These are phyloP conservation scores for Eilema griseolum DNA, from an alignment of 2,888 invertebrate genomes.

Conservation along the genomic window DNA sequence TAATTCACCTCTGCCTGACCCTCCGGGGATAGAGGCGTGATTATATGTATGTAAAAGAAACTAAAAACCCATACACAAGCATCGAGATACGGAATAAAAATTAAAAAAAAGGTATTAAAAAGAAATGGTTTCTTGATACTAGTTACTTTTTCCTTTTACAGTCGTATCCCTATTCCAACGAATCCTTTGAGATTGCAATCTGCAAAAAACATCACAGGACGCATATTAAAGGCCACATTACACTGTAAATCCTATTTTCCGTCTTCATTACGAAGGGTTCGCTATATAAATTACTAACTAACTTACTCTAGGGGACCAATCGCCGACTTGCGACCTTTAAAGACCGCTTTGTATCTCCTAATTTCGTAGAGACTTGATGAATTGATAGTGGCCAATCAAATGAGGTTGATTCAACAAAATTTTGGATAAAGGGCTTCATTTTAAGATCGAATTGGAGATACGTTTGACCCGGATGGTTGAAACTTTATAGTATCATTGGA, in stretches of 20 bases:
- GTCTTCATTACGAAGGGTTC: neutral
- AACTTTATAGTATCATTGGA: neutral
- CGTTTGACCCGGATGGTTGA: neutral
- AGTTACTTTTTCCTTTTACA: neutral
- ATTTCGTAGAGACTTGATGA: neutral
- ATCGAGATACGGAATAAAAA: too few relatives aligned
- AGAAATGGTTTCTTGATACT: too few relatives aligned
- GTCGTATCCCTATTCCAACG: neutral
- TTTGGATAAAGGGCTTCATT: constrained; percentile 1
- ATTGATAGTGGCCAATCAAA: constrained; percentile 5
- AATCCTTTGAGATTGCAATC: neutral
- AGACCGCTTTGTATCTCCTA: constrained; percentile 2
- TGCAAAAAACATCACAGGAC: neutral
- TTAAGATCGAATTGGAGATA: neutral
- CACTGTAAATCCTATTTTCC: neutral
- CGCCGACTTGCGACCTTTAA: neutral
- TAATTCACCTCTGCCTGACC: too few relatives aligned
- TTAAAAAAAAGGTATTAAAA: too few relatives aligned
- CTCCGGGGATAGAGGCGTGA: too few relatives aligned
- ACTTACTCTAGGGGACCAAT: constrained; percentile 3
- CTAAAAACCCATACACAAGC: too few relatives aligned
- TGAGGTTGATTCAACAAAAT: neutral
- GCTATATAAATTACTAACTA: constrained; percentile 5
- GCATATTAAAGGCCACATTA: neutral
- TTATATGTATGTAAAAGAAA: too few relatives aligned